Evolutionary conservation across 2,113 vertebrate genomes (phyloP).

Genomic region (Microcebus ravelobensis): DNA sequence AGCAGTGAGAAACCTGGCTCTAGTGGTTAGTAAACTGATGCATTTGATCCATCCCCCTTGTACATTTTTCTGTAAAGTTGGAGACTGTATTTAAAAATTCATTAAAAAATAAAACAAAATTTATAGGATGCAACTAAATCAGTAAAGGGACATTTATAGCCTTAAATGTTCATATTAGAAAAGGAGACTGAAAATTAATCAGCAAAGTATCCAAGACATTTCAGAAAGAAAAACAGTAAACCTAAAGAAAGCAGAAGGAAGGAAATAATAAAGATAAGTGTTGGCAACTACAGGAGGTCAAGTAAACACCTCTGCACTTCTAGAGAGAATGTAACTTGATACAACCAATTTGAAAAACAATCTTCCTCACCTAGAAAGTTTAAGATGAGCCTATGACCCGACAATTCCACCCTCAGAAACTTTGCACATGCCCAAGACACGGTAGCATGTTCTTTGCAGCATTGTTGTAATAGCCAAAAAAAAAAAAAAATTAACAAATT

Average conservation of each 20-base stretch:
- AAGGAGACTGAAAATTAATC: not conserved
- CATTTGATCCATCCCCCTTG: not conserved
- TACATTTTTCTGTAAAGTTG: not conserved
- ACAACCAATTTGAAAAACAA: not conserved
- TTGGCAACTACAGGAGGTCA: not conserved
- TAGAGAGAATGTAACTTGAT: not conserved
- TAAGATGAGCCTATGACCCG: not conserved
- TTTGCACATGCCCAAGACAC: not conserved
- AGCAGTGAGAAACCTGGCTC: not conserved
- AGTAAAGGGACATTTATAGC: not conserved
- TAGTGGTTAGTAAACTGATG: not conserved
- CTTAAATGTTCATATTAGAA: not conserved
- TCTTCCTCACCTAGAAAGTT: not conserved
- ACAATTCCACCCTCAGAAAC: not conserved
- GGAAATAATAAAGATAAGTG: constrained; percentile 1
- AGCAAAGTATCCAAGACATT: not conserved
- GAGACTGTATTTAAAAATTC: not conserved
- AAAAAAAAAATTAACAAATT: not conserved
- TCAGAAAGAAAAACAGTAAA: constrained; percentile 13
- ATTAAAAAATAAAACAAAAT: not conserved
- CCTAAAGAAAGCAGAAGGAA: not conserved
- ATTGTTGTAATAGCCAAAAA: not conserved
- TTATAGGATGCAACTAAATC: not conserved
- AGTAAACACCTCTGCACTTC: not conserved
- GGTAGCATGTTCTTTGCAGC: not conserved